phyloP scores from a whole-genome alignment of 2,888 invertebrate species.

The Athetis lepigone region DNA sequence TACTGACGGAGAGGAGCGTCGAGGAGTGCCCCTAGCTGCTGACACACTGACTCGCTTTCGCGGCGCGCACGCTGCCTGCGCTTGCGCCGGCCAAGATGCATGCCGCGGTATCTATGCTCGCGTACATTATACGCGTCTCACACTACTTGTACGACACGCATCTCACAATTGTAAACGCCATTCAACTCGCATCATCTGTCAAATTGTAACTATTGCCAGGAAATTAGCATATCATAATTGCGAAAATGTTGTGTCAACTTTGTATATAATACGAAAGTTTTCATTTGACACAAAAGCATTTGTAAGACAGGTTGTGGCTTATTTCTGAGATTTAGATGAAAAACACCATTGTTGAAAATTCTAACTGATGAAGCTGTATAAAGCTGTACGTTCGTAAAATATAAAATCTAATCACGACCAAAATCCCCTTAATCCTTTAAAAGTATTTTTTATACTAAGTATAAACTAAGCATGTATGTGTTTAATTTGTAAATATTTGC shows the following conservation, averaged over 20 bases:
- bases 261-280: neutral
- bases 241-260: neutral
- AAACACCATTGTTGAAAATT: neutral
- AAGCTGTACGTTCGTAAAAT: neutral
- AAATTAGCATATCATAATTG: neutral
- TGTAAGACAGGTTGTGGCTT: neutral
- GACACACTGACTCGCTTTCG: conserved; percentile 91
- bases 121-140: conserved; percentile 49
- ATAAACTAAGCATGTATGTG: conserved; percentile 6
- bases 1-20: conserved; percentile 61
- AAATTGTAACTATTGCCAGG: conserved; percentile 16
- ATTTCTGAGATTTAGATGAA: neutral
- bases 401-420: neutral
- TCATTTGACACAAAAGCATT: too few species aligned
- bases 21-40: conserved; percentile 67
- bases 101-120: conserved; percentile 50
- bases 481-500: conserved; percentile 25
- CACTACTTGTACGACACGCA: conserved; percentile 47
- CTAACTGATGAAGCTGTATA: neutral
- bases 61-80: conserved; percentile 40
- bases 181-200: conserved; percentile 45
- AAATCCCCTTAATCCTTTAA: neutral
- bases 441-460: conserved; percentile 14
- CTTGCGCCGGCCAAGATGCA: conserved; percentile 35
- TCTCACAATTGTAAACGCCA: conserved; percentile 58